Evolutionary conservation across 2,797 vertebrate genomes (phyloP).

Genomic region (Crax fasciolata): DNA sequence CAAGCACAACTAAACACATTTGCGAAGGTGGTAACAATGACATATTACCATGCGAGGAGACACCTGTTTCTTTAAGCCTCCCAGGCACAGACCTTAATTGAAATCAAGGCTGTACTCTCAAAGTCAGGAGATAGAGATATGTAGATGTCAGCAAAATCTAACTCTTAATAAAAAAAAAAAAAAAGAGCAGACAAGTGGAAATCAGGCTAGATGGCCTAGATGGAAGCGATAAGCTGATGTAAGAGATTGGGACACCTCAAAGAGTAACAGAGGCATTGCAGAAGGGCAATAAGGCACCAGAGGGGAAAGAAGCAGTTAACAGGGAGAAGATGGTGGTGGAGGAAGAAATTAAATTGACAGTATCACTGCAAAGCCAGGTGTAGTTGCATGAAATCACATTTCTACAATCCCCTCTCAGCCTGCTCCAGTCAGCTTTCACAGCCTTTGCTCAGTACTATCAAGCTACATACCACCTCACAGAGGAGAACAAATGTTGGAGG

Average conservation of each 20-base stretch:
- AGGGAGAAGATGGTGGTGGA: background rate
- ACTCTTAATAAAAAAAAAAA: background rate
- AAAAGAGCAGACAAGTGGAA: constrained; percentile 44
- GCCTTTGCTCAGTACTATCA: background rate
- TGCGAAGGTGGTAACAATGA: background rate
- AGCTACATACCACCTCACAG: background rate
- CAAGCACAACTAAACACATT: background rate
- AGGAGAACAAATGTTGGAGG: background rate
- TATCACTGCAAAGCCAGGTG: background rate
- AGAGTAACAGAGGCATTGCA: background rate
- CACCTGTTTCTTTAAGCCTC: background rate
- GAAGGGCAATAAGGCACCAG: background rate
- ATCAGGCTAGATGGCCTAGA: constrained; percentile 23
- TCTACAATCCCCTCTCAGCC: background rate
- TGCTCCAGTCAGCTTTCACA: background rate
- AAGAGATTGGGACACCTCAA: constrained; percentile 22
- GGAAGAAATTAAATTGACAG: background rate
- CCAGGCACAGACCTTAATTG: background rate
- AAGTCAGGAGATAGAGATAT: background rate
- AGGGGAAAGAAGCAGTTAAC: constrained; percentile 20
- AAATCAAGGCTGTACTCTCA: constrained; percentile 20
- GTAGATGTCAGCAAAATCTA: constrained; percentile 20
- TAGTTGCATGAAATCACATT: background rate
- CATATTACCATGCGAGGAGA: background rate
- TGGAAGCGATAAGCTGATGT: constrained; percentile 33